Evolutionary conservation across 2,888 invertebrate genomes (phyloP).

Genomic region (Caenorhabditis uteleia): DNA sequence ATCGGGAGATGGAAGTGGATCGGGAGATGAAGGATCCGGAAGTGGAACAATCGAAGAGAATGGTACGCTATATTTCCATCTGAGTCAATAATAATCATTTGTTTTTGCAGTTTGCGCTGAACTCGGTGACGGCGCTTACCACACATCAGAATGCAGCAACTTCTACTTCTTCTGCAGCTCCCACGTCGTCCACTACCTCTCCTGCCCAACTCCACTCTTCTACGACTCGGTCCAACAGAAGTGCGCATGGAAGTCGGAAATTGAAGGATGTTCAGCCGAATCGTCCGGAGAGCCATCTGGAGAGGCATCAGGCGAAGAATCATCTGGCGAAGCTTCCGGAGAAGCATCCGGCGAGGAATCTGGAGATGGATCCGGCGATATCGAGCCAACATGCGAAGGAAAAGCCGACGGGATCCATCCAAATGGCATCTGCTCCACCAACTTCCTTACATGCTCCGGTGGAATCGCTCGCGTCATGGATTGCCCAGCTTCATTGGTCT

Average conservation of each 20-base stretch:
- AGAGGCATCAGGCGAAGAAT: constrained; percentile 14
- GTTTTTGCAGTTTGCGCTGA: constrained; percentile 16
- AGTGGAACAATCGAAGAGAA: constrained; percentile 5
- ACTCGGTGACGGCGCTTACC: constrained; percentile 24
- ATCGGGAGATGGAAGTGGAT: constrained; percentile 12
- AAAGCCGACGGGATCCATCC: constrained; percentile 21
- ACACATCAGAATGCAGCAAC: constrained; percentile 22
- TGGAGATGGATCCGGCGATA: constrained; percentile 21
- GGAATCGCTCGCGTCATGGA: constrained; percentile 28
- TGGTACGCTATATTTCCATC: neutral
- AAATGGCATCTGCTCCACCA: constrained; percentile 5
- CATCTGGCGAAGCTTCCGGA: constrained; percentile 20
- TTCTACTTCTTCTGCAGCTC: constrained; percentile 31
- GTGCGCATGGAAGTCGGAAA: constrained; percentile 19
- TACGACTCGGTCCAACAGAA: constrained; percentile 19
- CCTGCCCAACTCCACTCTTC: constrained; percentile 32
- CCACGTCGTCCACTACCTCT: constrained; percentile 18
- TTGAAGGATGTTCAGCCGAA: constrained; percentile 21
- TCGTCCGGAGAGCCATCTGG: constrained; percentile 8
- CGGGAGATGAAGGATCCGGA: constrained; percentile 17
- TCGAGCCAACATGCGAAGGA: constrained; percentile 12
- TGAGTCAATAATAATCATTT: neutral
- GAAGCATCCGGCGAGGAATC: constrained; percentile 15
- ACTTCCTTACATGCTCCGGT: constrained; percentile 24
- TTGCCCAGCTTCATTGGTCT: constrained; percentile 22